phyloP scores from a whole-genome alignment of 2,797 vertebrate species.

The Notolabrus celidotus region DNA sequence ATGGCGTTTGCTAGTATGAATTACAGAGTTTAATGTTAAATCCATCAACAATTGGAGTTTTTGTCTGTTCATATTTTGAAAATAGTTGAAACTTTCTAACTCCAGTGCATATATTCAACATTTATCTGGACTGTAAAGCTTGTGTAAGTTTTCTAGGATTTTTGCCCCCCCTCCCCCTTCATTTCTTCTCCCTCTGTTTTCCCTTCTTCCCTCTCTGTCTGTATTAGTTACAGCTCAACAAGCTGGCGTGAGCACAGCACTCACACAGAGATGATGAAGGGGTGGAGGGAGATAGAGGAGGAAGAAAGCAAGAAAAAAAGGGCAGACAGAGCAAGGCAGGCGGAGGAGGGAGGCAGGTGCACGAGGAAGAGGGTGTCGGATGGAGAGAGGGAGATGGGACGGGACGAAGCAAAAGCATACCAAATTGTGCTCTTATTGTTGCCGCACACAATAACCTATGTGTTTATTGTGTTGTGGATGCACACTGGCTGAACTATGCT shows the following conservation, averaged over 20 bases:
- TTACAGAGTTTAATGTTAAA: not conserved
- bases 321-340: slow-evolving; percentile 34
- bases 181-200: slow-evolving; percentile 49
- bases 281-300: slow-evolving; percentile 47
- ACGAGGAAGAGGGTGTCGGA: slow-evolving; percentile 37
- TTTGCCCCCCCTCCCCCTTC: slow-evolving; percentile 13
- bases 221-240: slow-evolving; percentile 81
- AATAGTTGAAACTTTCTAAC: not conserved
- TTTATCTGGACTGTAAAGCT: not conserved
- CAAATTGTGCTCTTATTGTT: slow-evolving; percentile 71
- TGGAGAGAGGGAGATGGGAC: slow-evolving; percentile 69
- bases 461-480: slow-evolving; percentile 79
- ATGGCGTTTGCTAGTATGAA: not conserved
- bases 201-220: slow-evolving; percentile 45
- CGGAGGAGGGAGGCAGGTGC: slow-evolving; percentile 64
- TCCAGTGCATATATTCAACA: not conserved
- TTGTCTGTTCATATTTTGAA: not conserved
- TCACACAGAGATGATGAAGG: slow-evolving; percentile 71
- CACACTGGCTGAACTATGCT: slow-evolving; percentile 78
- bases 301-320: slow-evolving; percentile 43
- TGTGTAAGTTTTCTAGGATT: slow-evolving; percentile 15
- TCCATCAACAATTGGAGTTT: not conserved
- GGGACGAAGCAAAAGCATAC: slow-evolving; percentile 65
- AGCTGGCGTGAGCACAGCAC: slow-evolving; percentile 71
- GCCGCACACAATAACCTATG: slow-evolving; percentile 78